Evolutionary conservation across 1,140 invertebrate genomes (phyloP), one percentile per base, ranked within the genome.

Genomic region (Ceratosolen solmsi): DNA sequence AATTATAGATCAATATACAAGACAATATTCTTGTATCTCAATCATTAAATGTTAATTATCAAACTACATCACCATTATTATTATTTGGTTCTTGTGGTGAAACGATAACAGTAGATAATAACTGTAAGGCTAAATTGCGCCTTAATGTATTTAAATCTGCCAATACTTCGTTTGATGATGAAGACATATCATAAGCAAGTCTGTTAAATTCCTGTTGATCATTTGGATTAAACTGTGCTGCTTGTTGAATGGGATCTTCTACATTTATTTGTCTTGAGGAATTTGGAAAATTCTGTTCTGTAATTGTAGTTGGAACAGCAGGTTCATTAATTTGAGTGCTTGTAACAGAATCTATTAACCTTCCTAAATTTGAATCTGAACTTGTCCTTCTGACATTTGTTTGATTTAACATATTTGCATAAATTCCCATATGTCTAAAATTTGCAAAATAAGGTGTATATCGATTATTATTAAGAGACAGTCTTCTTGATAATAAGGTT

Each of bases 381-480:
- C 77, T 84, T 1, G 81, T 73, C 20, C 78, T 49, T 38, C 84
- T 74, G 51, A 83, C 73, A 58, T 46, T 78, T 25, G 74, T 27
- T 56, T 78, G 58, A 82, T 76, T 76, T 27, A 63, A 54, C 25
- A 73, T 27, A 60, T 38, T 81, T 65, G 75, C 36, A 46, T 46
- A 58, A 25, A 54, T 15, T 5, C 70, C 74, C 27, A 49, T 25
- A 2, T 65, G 33, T 7, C 84, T 82, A 9, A 80, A 51, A 86
- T 86, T 85, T n/a, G 85, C 51, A 15, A 78, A 71, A 60, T 87
- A 89, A 13, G 88, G 86, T 8, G 75, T 58, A 30, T 89, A 84
- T 70, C 87, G 81, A 74, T 86, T 85, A 49, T 85, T 83, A 25
- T 38, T 30, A 20, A 82, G 80, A 9, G 83, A 84, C 11, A 82